Evolutionary conservation across 2,797 vertebrate species (phyloP), one percentile per base, ranked within the genome.

Genomic region (Nyctalus aviator): DNA sequence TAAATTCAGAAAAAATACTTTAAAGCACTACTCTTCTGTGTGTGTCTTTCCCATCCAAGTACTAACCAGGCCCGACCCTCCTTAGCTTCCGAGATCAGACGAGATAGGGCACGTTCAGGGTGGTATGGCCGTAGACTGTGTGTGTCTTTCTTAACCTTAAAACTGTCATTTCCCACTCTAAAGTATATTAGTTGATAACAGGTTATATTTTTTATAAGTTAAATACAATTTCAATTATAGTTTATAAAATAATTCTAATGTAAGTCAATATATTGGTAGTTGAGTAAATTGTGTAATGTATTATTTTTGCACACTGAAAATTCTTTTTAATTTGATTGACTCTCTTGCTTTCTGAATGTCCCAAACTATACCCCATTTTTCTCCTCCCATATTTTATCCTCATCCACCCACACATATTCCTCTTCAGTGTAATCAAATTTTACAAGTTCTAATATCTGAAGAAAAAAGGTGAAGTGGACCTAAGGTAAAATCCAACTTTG

Each of bases 1-100:
- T 79, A 62, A 89, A 35, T 73, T 91, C 53, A 85, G 64, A 92
- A 84, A 95, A 95, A 15, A 5, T n/a, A 32, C 18, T 92, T 94
- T 35, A 86, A 89, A 89, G 55, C 25, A 72, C 27, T 41, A 15
- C 5, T 32, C 13, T 81, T 78, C 18, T 82, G 2, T 11, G 3
- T 85, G 18, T 44, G 13, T 87, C 57, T 77, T 90, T 84, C 59
- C n/a, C n/a, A n/a, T n/a, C n/a, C n/a, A n/a, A n/a, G n/a, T n/a
- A n/a, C n/a, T n/a, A n/a, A n/a, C n/a, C n/a, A n/a, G n/a, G n/a
- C n/a, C n/a, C n/a, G n/a, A n/a, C n/a, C n/a, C n/a, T n/a, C n/a
- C n/a, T n/a, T n/a, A n/a, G n/a, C n/a, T n/a, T n/a, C n/a, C n/a
- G n/a, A n/a, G n/a, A n/a, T n/a, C n/a, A n/a, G n/a, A n/a, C n/a